Conservation (phyloP, 2,113 vertebrate species). For the Pluvianellus socialis region DNA sequence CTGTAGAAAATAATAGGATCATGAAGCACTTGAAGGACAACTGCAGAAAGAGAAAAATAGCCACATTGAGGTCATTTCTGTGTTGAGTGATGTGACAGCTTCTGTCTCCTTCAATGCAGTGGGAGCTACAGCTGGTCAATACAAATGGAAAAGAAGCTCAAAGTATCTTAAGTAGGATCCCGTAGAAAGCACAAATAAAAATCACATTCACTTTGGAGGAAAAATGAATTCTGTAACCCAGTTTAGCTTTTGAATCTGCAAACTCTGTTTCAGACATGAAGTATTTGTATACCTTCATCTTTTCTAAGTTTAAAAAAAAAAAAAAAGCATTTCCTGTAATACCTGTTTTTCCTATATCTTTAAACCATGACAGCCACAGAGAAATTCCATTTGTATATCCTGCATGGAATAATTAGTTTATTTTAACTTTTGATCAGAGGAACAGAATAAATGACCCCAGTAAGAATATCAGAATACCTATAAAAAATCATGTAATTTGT, state of each 20-base stretch:
- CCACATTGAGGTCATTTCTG: neutral
- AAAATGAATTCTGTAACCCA: neutral
- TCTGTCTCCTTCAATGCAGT: neutral
- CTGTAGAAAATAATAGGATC: neutral
- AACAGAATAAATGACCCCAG: neutral
- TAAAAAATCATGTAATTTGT: neutral
- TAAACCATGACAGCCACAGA: neutral
- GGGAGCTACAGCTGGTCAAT: neutral
- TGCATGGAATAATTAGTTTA: neutral
- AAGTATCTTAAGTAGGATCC: neutral
- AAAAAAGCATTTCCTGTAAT: fast-evolving
- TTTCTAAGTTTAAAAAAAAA: neutral
- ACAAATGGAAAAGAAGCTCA: neutral
- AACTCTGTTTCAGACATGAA: neutral
- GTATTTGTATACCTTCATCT: neutral
- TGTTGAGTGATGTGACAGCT: neutral
- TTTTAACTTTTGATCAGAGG: neutral
- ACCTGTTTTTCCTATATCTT: neutral
- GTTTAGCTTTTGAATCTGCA: neutral
- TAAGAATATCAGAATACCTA: neutral
- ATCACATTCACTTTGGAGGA: neutral
- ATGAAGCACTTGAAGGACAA: neutral
- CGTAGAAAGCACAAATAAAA: neutral
- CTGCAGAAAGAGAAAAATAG: neutral
- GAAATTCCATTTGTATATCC: neutral